Conservation (phyloP, 1,140 invertebrate species). For the Patella vulgata region DNA sequence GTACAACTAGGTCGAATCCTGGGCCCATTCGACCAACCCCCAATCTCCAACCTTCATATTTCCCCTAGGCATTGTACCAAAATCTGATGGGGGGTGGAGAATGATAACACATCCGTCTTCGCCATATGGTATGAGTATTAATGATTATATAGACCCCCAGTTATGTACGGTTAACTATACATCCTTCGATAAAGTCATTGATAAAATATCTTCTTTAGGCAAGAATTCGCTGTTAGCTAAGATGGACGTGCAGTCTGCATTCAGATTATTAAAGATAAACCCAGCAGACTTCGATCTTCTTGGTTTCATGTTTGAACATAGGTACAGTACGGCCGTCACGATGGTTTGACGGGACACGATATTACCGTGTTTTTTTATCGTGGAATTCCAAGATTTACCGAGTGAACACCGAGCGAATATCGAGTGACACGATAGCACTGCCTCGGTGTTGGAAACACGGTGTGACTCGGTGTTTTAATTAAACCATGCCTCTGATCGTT, state of each 20-base stretch:
- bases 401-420: too few relatives aligned
- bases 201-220: neutral
- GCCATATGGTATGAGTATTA: neutral
- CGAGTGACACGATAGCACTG: too few relatives aligned
- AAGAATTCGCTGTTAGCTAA: neutral
- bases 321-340: too few relatives aligned
- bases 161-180: neutral
- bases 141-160: neutral
- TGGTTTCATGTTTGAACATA: neutral
- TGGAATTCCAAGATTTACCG: too few relatives aligned
- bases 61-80: conserved; percentile 13
- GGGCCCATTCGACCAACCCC: conserved; percentile 10
- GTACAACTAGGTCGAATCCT: conserved; percentile 12
- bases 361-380: too few relatives aligned
- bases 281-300: neutral
- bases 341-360: too few relatives aligned
- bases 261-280: too few relatives aligned
- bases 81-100: neutral
- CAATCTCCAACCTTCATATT: conserved; percentile 7
- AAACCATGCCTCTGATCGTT: too few relatives aligned
- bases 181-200: neutral
- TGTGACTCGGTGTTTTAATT: too few relatives aligned
- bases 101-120: too few relatives aligned
- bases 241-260: neutral
- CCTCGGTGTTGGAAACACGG: too few relatives aligned